Conservation (phyloP, 2,888 invertebrate species). For the Conops quadrifasciatus region DNA sequence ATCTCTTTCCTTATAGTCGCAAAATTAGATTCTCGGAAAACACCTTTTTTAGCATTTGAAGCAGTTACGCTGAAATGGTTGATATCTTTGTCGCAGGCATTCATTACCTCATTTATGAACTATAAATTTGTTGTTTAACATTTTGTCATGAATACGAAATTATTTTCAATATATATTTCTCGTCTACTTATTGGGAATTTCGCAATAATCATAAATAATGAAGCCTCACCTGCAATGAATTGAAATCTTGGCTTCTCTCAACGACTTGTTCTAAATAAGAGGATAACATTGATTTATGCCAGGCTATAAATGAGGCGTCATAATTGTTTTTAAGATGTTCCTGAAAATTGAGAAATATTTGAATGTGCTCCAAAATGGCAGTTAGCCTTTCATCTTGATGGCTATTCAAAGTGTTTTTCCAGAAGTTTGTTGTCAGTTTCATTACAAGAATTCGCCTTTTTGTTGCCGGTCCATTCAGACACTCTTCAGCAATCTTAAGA, state of each 20-base stretch:
- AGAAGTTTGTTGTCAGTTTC: slow-evolving; percentile 74
- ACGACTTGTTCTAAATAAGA: slow-evolving; percentile 80
- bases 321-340: slow-evolving; percentile 70
- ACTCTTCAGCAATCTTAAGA: slow-evolving; percentile 76
- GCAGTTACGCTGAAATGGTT: slow-evolving; percentile 45
- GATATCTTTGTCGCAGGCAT: slow-evolving; percentile 61
- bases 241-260: slow-evolving; percentile 72
- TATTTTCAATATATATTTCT: no score
- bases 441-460: slow-evolving; percentile 73
- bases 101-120: slow-evolving; percentile 67
- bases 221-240: slow-evolving; percentile 53
- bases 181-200: no score
- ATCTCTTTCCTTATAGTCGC: slow-evolving; percentile 68
- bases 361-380: slow-evolving; percentile 72
- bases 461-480: slow-evolving; percentile 72
- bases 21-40: slow-evolving; percentile 55
- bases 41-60: slow-evolving; percentile 50
- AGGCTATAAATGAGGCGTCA: slow-evolving; percentile 81
- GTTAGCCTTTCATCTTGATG: slow-evolving; percentile 73
- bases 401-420: slow-evolving; percentile 68
- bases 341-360: slow-evolving; percentile 71
- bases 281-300: slow-evolving; percentile 81
- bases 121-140: slow-evolving; percentile 51
- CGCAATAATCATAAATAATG: no score
- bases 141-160: no score